Evolutionary conservation across 2,113 vertebrate genomes (phyloP), one percentile per base, ranked within the genome.

Genomic region (Pygoscelis antarcticus): DNA sequence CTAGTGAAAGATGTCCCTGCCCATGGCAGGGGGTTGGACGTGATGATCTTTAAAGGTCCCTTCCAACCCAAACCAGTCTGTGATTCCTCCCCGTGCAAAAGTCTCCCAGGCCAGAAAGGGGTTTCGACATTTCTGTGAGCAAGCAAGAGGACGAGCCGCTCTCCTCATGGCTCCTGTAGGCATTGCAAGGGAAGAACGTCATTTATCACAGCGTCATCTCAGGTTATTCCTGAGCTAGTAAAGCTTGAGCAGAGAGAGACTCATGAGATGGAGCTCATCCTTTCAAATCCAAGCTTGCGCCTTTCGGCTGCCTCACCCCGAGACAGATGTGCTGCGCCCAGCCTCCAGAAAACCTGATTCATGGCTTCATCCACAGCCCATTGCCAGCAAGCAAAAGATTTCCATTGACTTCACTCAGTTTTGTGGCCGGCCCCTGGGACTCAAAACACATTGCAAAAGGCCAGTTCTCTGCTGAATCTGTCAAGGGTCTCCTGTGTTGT

Each of bases 321-420:
- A 87, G 40, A 71, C 96, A 96, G 93, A 91, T 94, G 95, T 88
- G 85, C 66, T 64, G 72, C 2, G 0, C 80, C 61, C 83, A 40
- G 71, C 64, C 75, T 90, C 65, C 83, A 96, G 87, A 94, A 96
- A 97, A 92, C 88, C 90, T 90, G 69, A 93, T 90, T 95, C 93
- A 90, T 92, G 94, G 72, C 93, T 96, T 89, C 61, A 92, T 46
- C 62, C 80, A 27, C 26, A 64, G 92, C 49, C 64, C 38, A 2
- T 3, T 95, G 93, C 91, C 96, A 96, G 74, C 78, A 68, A 96
- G 89, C 74, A 47, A 87, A 94, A 93, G 77, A 91, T 97, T 97
- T 96, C 96, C 93, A 0, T 70, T 94, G 87, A 96, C 94, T 85
- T 95, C 84, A 95, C 66, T 91, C 66, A 13, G 32, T 66, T 82